phyloP scores from a whole-genome alignment of 53 echinoderm and acorn worm species.

The Echinarachnius parma region DNA sequence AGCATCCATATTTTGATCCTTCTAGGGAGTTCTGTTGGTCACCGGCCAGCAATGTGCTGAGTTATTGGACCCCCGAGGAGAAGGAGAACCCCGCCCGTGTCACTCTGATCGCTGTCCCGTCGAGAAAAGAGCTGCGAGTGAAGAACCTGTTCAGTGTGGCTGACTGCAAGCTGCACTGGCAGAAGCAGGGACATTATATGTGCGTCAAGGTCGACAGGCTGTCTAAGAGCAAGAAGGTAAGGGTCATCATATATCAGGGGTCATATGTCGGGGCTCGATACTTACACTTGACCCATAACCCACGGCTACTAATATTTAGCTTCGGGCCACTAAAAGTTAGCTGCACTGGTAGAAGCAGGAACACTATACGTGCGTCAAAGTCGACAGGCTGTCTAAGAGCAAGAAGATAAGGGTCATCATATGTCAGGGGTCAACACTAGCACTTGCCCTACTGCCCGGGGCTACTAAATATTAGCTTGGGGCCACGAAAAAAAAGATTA shows the following conservation, averaged over 20 bases:
- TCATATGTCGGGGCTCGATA: no score
- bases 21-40: slow-evolving; percentile 99
- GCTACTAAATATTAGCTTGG: no score
- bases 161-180: slow-evolving; percentile 99
- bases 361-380: slow-evolving; percentile 87
- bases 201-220: slow-evolving; percentile 92
- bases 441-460: no score
- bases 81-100: slow-evolving; percentile 94
- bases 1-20: no score
- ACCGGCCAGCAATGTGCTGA: slow-evolving; percentile 71
- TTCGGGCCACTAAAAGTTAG: slow-evolving; percentile 94
- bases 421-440: no score
- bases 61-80: slow-evolving; percentile 92
- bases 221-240: slow-evolving; percentile 92
- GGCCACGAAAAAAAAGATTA: no score
- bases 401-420: slow-evolving; percentile 92
- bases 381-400: slow-evolving; percentile 89
- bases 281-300: no score
- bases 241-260: no score
- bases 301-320: no score
- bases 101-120: slow-evolving; percentile 91
- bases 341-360: slow-evolving; percentile 97
- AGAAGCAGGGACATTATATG: slow-evolving; percentile 88
- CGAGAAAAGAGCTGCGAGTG: slow-evolving; percentile 78
- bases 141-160: slow-evolving; percentile 97